A percentile compares a stretch with the other conserved stretches of the same genome.
Evolutionary conservation across 2,888 invertebrate species (phyloP).

Genomic region (Microplitis manilae): DNA sequence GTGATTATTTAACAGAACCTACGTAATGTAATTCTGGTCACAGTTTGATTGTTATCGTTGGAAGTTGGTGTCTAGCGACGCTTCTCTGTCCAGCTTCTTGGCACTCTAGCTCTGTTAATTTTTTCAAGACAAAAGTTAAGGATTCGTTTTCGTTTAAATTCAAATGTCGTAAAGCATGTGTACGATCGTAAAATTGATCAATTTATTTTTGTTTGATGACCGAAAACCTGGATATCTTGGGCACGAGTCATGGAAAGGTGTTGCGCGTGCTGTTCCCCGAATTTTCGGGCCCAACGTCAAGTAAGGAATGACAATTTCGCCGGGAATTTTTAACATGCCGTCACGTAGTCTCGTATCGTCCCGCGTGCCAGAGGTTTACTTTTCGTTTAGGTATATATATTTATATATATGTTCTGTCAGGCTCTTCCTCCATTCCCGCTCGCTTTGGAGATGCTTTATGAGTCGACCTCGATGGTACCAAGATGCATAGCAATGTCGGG

Average conservation of each 20-base stretch:
- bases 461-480: constrained; percentile 59
- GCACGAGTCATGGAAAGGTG: constrained; percentile 12
- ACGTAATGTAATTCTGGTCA: constrained; percentile 67
- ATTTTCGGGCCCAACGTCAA: constrained; percentile 42
- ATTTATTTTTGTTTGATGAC: neutral
- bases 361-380: constrained; percentile 24
- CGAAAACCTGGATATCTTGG: neutral
- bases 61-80: neutral
- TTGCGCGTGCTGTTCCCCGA: constrained; percentile 50
- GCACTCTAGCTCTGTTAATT: neutral
- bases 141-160: neutral
- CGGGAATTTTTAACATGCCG: constrained; percentile 58
- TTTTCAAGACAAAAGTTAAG: neutral
- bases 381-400: neutral
- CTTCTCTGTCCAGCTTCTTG: neutral
- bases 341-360: constrained; percentile 50
- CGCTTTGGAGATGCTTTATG: constrained; percentile 63
- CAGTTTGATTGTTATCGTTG: constrained; percentile 42
- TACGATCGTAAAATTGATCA: neutral
- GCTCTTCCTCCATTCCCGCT: constrained; percentile 32
- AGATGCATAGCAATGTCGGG: constrained; percentile 64
- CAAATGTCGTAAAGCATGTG: neutral
- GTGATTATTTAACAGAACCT: constrained; percentile 58
- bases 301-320: constrained; percentile 54
- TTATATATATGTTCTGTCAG: constrained; percentile 33